A percentile compares a stretch with the other conserved stretches of the same genome.
Conservation (phyloP, 2,797 vertebrate genomes). For the Sebastes oblongus region DNA sequence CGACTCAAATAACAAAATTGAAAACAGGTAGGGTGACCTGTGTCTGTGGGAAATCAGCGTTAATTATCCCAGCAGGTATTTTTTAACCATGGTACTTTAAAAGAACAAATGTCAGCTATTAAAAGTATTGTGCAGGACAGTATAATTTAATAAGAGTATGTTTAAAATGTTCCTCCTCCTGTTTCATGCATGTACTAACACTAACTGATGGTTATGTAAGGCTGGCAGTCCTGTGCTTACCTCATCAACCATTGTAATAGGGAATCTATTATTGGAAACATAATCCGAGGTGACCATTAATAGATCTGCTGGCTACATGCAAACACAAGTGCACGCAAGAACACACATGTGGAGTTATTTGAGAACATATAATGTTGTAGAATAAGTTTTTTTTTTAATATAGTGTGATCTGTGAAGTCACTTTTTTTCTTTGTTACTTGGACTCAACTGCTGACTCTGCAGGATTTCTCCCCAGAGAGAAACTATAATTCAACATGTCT, state of each 20-base stretch:
- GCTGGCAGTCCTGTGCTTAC: conserved; percentile 32
- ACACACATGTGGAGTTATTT: not conserved
- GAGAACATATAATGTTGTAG: not conserved
- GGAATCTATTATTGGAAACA: conserved; percentile 64
- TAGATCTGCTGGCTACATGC: conserved; percentile 17
- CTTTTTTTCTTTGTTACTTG: not conserved
- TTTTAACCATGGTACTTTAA: not conserved
- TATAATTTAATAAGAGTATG: not conserved
- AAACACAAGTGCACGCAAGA: not conserved
- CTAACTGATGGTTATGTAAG: conserved; percentile 59
- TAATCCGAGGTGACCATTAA: conserved; percentile 59
- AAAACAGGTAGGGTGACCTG: not conserved
- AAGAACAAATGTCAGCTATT: not conserved
- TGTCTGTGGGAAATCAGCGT: not conserved
- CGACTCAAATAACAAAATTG: not conserved
- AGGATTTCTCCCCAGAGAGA: conserved; percentile 12
- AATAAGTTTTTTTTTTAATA: not conserved
- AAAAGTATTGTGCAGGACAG: not conserved
- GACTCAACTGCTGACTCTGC: conserved; percentile 12
- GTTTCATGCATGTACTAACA: not conserved
- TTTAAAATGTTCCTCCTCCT: not conserved
- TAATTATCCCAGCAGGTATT: not conserved
- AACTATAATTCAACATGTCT: conserved; percentile 4
- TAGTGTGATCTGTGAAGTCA: not conserved
- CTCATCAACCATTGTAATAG: conserved; percentile 52